Conservation (phyloP, 2,888 invertebrate genomes). For the Stramonita haemastoma region DNA sequence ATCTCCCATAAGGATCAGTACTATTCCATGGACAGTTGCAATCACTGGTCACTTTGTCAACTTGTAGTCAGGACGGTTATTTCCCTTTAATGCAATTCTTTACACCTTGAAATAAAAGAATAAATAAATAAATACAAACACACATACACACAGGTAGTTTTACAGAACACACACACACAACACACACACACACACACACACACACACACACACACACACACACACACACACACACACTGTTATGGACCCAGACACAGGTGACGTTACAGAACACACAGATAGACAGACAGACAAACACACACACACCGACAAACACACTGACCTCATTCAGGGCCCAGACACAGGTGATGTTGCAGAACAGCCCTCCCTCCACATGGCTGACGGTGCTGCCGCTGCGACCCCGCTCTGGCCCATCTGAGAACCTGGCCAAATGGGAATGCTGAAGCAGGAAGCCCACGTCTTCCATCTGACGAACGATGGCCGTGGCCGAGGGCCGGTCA, state of each 20-base stretch:
- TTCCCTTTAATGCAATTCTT: too few relatives aligned
- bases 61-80: too few relatives aligned
- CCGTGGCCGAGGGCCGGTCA: slow-evolving; percentile 60
- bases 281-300: neutral
- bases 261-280: too few relatives aligned
- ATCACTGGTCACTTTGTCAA: too few relatives aligned
- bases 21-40: too few relatives aligned
- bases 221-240: neutral
- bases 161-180: neutral
- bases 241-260: too few relatives aligned
- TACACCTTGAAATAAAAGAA: too few relatives aligned
- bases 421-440: slow-evolving; percentile 50
- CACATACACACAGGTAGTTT: too few relatives aligned
- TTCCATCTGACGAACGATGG: slow-evolving; percentile 57
- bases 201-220: too few relatives aligned
- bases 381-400: slow-evolving; percentile 43
- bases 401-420: neutral
- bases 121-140: too few relatives aligned
- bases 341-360: slow-evolving; percentile 45
- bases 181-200: neutral
- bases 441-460: slow-evolving; percentile 60
- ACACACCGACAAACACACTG: neutral
- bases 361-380: neutral
- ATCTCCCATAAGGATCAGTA: too few relatives aligned
- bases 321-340: slow-evolving; percentile 44